Evolutionary conservation across 1,140 invertebrate genomes (phyloP), one percentile per base, ranked within the genome.

Genomic region (Brachionus calyciflorus): DNA sequence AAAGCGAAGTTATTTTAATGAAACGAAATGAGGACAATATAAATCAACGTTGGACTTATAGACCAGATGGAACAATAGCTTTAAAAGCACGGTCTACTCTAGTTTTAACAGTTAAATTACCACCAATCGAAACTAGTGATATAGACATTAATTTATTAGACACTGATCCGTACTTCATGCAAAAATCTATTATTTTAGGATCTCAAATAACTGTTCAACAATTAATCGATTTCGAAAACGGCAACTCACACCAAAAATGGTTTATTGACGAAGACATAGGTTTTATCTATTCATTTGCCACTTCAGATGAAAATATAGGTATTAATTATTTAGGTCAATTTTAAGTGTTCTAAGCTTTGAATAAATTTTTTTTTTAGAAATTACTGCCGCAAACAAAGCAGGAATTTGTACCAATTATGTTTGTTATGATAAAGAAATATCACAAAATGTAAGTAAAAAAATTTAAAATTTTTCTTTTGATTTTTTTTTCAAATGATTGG

Each of bases 351-450:
- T 9, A 14, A 57, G 3, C 21, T n/a, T 68, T 28, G 9, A 37
- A 26, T 14, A 9, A 53, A 48, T 3, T 49, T 44, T 37, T 26
- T 49, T 73, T 51, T 51, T 78, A 84, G 84, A 84, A 77, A 84
- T 85, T 26, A 84, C 83, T 7, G 82, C 83, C 6, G 83, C 84
- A 7, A 85, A 82, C 78, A 81, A 81, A 70, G 82, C 81, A 0
- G 82, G 84, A 78, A 81, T 85, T 4, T 85, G 84, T 77, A 84
- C 83, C 9, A 84, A 79, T 78, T 79, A 83, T 63, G 82, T 85
- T n/a, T 78, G 80, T 28, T 77, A 80, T 73, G 79, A 77, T 41
- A 80, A 78, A 33, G 80, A 81, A 33, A 81, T 85, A 63, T 82
- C 84, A 76, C 84, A 85, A 77, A 83, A 83, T 21, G 84, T 85